phyloP scores from a whole-genome alignment of 2,113 vertebrate genomes.

The Scytalopus superciliaris region DNA sequence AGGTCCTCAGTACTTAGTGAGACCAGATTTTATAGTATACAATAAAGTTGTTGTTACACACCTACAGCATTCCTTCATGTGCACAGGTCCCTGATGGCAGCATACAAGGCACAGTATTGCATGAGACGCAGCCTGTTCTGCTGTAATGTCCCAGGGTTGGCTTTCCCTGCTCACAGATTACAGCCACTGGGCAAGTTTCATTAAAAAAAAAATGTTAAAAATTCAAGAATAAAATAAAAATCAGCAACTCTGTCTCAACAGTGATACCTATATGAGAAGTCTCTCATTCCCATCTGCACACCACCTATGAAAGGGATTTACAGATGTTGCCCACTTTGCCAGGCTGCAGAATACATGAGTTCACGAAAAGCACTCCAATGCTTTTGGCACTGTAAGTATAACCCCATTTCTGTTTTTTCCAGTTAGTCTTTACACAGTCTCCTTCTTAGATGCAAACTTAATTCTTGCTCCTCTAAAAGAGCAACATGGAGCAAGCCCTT shows the following conservation, averaged over 20 bases:
- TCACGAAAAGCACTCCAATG: background rate
- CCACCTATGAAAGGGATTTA: background rate
- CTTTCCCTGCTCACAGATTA: background rate
- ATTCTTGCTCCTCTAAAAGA: background rate
- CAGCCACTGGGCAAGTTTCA: background rate
- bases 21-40: background rate
- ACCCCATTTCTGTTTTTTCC: background rate
- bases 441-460: background rate
- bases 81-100: background rate
- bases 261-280: background rate
- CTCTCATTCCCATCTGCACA: background rate
- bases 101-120: background rate
- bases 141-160: background rate
- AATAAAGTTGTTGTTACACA: background rate
- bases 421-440: background rate
- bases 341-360: background rate
- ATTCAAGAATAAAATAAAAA: background rate
- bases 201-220: background rate
- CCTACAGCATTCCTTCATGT: background rate
- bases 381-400: background rate
- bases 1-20: background rate
- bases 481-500: background rate
- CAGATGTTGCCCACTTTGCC: background rate
- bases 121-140: fast-evolving
- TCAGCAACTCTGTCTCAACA: background rate